phyloP scores from a whole-genome alignment of 2,113 vertebrate species.

The Sander lucioperca region DNA sequence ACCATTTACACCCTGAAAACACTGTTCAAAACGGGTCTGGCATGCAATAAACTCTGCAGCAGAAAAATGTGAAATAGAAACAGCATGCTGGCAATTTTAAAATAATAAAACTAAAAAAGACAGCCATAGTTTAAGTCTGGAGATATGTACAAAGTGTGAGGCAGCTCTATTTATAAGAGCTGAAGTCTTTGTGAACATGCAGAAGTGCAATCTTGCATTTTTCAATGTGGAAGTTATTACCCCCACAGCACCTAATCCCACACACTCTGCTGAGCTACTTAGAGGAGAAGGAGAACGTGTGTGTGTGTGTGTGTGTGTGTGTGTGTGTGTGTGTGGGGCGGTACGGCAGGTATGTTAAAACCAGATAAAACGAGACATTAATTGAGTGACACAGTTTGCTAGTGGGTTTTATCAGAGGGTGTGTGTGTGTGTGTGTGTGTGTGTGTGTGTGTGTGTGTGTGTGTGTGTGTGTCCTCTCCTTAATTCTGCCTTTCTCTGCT shows the following conservation, averaged over 20 bases:
- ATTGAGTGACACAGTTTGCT: conserved; percentile 69
- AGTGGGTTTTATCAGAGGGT: conserved; percentile 47
- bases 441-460: no score
- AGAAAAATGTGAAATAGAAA: conserved; percentile 16
- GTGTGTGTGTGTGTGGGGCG: no score
- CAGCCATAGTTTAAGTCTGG: conserved; percentile 5
- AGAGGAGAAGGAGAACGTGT: neutral
- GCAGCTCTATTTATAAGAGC: conserved; percentile 40
- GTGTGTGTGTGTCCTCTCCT: neutral
- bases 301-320: neutral
- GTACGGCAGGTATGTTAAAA: conserved; percentile 68
- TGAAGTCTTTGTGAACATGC: conserved; percentile 39
- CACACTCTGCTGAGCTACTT: conserved; percentile 56
- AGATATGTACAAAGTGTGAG: conserved; percentile 4
- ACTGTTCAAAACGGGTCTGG: conserved; percentile 44
- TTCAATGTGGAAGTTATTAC: conserved; percentile 68
- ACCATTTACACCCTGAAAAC: conserved; percentile 52
- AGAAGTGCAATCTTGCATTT: conserved; percentile 52
- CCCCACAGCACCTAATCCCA: conserved; percentile 60
- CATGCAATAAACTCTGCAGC: conserved; percentile 2
- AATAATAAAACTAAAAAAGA: neutral
- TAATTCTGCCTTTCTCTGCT: neutral
- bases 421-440: no score
- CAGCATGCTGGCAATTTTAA: conserved; percentile 2
- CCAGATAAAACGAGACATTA: conserved; percentile 76